A percentile compares a stretch with the other conserved stretches of the same genome.
Conservation (phyloP, 37 sponge, comb jelly and placozoan species). For the Ianthella basta region DNA sequence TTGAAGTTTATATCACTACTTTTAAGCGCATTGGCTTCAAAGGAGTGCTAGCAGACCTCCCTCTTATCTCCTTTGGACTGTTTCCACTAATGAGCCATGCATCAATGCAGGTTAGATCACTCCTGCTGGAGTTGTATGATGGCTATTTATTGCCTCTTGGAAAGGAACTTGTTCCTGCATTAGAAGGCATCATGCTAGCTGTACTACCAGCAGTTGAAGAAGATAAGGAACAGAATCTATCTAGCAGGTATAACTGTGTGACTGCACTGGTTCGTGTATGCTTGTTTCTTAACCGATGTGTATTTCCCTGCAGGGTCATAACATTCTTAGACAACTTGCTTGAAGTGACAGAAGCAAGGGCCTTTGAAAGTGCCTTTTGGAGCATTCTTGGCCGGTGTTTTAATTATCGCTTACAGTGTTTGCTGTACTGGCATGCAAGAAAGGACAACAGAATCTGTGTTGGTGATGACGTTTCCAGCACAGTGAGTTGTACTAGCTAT, state of each 20-base stretch:
- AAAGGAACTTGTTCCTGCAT: conserved; percentile 58
- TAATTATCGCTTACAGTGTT: conserved; percentile 44
- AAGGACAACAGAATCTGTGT: conserved; percentile 19
- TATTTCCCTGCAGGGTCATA: not conserved
- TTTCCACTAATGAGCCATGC: conserved; percentile 84
- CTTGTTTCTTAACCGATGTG: not conserved
- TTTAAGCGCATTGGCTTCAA: conserved; percentile 77
- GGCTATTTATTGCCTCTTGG: conserved; percentile 79
- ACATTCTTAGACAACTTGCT: not conserved
- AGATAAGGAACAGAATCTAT: conserved; percentile 49
- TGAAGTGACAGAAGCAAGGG: conserved; percentile 23
- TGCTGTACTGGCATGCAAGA: conserved; percentile 40
- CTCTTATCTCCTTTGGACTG: conserved; percentile 73
- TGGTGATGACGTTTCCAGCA: not conserved
- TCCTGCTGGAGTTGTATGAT: conserved; percentile 80
- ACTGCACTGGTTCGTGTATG: not conserved
- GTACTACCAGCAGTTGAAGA: conserved; percentile 90
- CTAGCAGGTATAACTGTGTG: not conserved
- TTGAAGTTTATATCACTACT: conserved; percentile 79
- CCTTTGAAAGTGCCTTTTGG: conserved; percentile 70
- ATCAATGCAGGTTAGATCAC: conserved; percentile 79
- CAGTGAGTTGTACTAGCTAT: too few species aligned
- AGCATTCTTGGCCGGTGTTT: conserved; percentile 44
- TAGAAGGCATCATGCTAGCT: conserved; percentile 82
- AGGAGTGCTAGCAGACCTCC: conserved; percentile 65